Conservation (phyloP, 2,797 vertebrate genomes). For the Threskiornis aethiopicus region DNA sequence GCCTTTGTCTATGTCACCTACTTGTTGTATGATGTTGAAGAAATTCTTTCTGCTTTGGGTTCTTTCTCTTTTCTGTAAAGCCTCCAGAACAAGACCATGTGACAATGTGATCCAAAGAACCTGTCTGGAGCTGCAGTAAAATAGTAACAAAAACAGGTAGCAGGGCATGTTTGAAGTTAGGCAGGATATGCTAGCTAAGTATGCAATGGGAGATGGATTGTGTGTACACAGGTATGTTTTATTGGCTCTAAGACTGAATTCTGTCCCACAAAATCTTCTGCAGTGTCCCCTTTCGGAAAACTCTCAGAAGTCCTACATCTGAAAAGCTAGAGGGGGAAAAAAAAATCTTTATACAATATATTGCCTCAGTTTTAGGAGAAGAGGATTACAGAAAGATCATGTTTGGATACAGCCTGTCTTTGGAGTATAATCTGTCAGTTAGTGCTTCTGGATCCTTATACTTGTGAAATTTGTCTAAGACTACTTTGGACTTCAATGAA, state of each 20-base stretch:
- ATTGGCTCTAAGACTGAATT: background rate
- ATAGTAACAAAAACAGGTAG: background rate
- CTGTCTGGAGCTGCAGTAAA: background rate
- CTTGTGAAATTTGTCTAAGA: background rate
- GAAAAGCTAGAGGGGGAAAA: background rate
- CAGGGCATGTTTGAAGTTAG: background rate
- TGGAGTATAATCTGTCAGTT: background rate
- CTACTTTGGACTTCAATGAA: background rate
- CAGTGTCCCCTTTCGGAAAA: background rate
- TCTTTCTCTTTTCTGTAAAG: background rate
- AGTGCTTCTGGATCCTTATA: background rate
- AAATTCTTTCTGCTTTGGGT: background rate
- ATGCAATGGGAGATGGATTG: background rate
- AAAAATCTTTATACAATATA: background rate
- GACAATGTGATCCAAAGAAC: background rate
- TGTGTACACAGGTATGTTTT: background rate
- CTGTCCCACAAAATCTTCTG: background rate
- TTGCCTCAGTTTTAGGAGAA: background rate
- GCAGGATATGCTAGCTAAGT: background rate
- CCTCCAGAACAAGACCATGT: background rate
- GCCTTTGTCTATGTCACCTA: background rate
- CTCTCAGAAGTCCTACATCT: background rate
- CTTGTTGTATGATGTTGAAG: background rate
- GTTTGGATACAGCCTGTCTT: background rate
- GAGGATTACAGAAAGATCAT: background rate